A percentile compares a stretch with the other conserved stretches of the same genome.
Conservation (phyloP, 1,140 invertebrate genomes). For the Hestina assimilis region DNA sequence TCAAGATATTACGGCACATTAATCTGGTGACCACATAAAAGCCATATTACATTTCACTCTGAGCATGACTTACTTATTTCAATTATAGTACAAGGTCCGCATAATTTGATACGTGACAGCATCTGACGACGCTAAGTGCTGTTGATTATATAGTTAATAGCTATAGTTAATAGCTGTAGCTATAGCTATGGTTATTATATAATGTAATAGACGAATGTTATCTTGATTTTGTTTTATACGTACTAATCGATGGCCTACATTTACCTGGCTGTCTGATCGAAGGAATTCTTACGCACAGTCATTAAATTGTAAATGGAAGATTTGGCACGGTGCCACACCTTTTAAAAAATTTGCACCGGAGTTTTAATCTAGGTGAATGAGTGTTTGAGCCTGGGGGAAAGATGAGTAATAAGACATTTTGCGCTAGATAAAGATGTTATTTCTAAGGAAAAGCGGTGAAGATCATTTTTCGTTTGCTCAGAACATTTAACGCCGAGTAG, state of each 20-base stretch:
- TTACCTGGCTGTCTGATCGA: constrained; percentile 5
- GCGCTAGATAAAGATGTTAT: constrained; percentile 54
- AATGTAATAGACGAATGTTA: not conserved
- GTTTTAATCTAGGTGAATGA: constrained; percentile 26
- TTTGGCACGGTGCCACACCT: constrained; percentile 31
- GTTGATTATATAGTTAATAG: not conserved
- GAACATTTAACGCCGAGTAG: constrained; percentile 41
- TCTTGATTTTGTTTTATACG: not conserved
- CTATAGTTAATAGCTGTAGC: not conserved
- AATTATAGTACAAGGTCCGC: constrained; percentile 42
- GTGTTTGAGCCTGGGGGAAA: constrained; percentile 16
- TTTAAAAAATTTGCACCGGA: constrained; percentile 17
- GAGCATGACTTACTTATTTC: constrained; percentile 31
- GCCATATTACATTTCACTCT: constrained; percentile 41
- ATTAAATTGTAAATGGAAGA: constrained; percentile 27
- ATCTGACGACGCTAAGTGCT: constrained; percentile 12
- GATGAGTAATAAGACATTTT: constrained; percentile 50
- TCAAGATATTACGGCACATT: not conserved
- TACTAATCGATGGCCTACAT: constrained; percentile 1
- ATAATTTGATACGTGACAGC: constrained; percentile 38
- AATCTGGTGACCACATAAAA: constrained; percentile 16
- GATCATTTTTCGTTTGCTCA: constrained; percentile 51
- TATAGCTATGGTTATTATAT: not conserved
- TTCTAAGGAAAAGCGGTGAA: constrained; percentile 31
- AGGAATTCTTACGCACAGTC: constrained; percentile 10